A percentile compares a stretch with the other conserved stretches of the same genome.
phyloP scores from a whole-genome alignment of 2,888 invertebrate species.

The Poecilus cupreus region DNA sequence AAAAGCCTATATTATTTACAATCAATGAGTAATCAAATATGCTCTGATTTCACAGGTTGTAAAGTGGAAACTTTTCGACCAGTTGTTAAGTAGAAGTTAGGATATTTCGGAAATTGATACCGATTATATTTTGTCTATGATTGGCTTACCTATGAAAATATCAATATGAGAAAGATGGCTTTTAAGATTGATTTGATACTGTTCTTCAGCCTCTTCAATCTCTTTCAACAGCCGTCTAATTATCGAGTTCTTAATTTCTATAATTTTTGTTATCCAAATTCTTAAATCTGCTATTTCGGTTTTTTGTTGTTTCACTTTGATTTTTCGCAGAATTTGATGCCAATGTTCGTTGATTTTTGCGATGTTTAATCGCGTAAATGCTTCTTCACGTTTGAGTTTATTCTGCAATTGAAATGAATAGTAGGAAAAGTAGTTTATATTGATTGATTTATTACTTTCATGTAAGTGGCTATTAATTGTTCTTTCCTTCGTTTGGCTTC shows the following conservation, averaged over 20 bases:
- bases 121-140: too few relatives aligned
- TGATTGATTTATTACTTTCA: slow-evolving; percentile 83
- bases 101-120: too few relatives aligned
- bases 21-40: too few relatives aligned
- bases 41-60: too few relatives aligned
- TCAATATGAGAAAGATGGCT: slow-evolving; percentile 83
- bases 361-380: slow-evolving; percentile 84
- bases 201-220: slow-evolving; percentile 82
- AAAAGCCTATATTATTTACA: too few relatives aligned
- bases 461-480: slow-evolving; percentile 85
- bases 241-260: slow-evolving; percentile 81
- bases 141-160: slow-evolving; percentile 78
- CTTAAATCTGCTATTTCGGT: slow-evolving; percentile 80
- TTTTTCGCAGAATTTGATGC: slow-evolving; percentile 84
- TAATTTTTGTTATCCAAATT: slow-evolving; percentile 77
- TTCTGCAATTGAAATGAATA: slow-evolving; percentile 75
- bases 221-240: slow-evolving; percentile 79
- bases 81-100: too few relatives aligned
- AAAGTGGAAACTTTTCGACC: too few relatives aligned
- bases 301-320: slow-evolving; percentile 85
- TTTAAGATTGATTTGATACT: slow-evolving; percentile 83
- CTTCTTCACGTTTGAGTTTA: slow-evolving; percentile 88
- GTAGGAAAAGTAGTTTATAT: not conserved
- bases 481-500: slow-evolving; percentile 87
- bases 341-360: slow-evolving; percentile 92